These are phyloP conservation scores for Pituophis catenifer DNA, from an alignment of 2,113 vertebrate species.

Conservation along the genomic window DNA sequence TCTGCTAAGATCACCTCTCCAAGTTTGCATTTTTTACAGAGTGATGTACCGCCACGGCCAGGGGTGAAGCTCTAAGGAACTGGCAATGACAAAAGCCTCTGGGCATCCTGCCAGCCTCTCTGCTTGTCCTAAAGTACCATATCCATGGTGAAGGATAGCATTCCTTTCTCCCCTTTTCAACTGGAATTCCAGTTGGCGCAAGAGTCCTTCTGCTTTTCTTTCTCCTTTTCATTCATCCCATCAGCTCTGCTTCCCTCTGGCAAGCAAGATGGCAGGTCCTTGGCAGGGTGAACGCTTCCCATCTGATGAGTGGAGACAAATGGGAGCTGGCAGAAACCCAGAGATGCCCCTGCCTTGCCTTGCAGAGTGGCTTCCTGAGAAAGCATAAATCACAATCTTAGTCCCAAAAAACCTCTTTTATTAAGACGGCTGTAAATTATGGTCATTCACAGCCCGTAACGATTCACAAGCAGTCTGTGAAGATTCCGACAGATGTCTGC, in stretches of 20 bases:
- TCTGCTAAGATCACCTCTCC: not conserved
- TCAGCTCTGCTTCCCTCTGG: constrained; percentile 13
- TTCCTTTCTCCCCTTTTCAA: not conserved
- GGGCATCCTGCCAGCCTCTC: not conserved
- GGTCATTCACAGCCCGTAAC: too few species aligned
- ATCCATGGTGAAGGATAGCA: not conserved
- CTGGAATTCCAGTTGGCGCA: not conserved
- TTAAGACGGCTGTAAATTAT: too few species aligned
- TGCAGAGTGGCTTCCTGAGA: constrained; percentile 6
- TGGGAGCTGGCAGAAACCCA: constrained; percentile 45
- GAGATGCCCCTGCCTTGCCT: constrained; percentile 34
- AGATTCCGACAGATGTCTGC: too few species aligned
- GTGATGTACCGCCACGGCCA: not conserved
- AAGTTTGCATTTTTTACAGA: not conserved
- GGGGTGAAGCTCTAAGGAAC: not conserved
- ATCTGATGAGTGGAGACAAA: constrained; percentile 49
- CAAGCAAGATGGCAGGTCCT: constrained; percentile 36
- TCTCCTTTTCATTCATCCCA: not conserved
- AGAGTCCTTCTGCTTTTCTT: not conserved
- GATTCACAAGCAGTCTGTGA: too few species aligned
- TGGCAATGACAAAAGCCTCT: not conserved
- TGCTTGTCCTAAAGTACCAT: not conserved
- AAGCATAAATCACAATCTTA: too few species aligned
- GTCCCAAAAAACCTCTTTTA: too few species aligned
- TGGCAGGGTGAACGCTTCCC: constrained; percentile 42